These are phyloP conservation scores for Helobdella robusta DNA, from an alignment of 2,888 invertebrate genomes.

Conservation along the genomic window DNA sequence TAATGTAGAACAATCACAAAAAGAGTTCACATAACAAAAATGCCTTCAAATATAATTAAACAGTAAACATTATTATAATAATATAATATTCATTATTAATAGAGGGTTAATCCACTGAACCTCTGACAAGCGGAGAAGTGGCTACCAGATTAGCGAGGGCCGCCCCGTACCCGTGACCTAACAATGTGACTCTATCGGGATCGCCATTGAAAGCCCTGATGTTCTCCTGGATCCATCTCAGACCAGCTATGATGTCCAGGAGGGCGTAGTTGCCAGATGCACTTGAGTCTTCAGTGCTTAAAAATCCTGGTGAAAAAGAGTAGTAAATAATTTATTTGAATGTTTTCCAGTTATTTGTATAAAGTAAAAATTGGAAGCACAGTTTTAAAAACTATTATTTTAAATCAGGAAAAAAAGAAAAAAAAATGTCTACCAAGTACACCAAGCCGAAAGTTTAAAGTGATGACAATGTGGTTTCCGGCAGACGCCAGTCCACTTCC, in stretches of 20 bases:
- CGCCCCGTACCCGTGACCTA: conserved; percentile 81
- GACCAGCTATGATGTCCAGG: conserved; percentile 91
- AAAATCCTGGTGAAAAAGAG: conserved; percentile 47
- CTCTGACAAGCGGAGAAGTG: conserved; percentile 82
- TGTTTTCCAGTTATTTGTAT: neutral
- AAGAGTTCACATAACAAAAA: neutral
- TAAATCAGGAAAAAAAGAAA: neutral
- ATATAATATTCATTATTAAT: no score
- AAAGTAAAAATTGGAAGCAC: neutral
- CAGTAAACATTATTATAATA: neutral
- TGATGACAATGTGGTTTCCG: conserved; percentile 81
- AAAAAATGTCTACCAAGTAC: conserved; percentile 58
- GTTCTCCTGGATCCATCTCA: conserved; percentile 94
- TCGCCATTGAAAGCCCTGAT: conserved; percentile 90
- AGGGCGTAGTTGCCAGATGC: conserved; percentile 72
- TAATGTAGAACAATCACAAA: neutral
- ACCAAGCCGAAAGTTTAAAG: conserved; percentile 89
- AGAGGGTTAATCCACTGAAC: conserved; percentile 51
- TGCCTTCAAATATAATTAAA: neutral
- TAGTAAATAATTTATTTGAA: neutral
- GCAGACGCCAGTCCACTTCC: conserved; percentile 86
- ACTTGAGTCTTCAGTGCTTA: conserved; percentile 49
- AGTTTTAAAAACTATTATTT: neutral
- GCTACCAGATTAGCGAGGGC: conserved; percentile 93
- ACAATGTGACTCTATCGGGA: conserved; percentile 75